These are phyloP conservation scores for Phylloscopus trochilus DNA, from an alignment of 2,113 vertebrate species.

Conservation along the genomic window DNA sequence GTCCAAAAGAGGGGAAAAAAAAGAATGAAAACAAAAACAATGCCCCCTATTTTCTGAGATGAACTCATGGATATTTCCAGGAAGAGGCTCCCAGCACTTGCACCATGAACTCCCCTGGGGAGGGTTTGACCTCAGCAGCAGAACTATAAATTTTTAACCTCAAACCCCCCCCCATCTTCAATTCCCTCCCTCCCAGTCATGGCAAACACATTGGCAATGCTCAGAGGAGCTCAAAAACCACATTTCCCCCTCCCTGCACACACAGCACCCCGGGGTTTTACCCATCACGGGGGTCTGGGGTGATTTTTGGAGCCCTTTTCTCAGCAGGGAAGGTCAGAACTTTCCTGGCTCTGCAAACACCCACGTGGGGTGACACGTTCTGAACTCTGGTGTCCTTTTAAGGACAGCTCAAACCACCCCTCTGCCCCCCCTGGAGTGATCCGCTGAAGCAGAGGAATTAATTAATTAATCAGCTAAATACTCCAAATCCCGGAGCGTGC, in stretches of 20 bases:
- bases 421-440: accelerated
- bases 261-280: accelerated
- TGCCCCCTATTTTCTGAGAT: accelerated
- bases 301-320: accelerated
- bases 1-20: no score
- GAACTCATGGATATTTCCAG: background rate
- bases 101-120: background rate
- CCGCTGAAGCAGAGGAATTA: background rate
- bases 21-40: background rate
- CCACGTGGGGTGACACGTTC: accelerated
- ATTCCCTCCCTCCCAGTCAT: background rate
- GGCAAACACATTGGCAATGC: accelerated
- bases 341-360: background rate
- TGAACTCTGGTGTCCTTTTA: background rate
- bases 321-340: background rate
- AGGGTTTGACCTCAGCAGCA: background rate
- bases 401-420: background rate
- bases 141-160: background rate
- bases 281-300: accelerated
- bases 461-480: background rate
- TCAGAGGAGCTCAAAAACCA: accelerated
- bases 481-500: background rate
- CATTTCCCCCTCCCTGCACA: accelerated
- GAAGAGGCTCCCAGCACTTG: background rate
- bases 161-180: accelerated